Evolutionary conservation across 2,113 vertebrate species (phyloP).

Genomic region (Craseonycteris thonglongyai): DNA sequence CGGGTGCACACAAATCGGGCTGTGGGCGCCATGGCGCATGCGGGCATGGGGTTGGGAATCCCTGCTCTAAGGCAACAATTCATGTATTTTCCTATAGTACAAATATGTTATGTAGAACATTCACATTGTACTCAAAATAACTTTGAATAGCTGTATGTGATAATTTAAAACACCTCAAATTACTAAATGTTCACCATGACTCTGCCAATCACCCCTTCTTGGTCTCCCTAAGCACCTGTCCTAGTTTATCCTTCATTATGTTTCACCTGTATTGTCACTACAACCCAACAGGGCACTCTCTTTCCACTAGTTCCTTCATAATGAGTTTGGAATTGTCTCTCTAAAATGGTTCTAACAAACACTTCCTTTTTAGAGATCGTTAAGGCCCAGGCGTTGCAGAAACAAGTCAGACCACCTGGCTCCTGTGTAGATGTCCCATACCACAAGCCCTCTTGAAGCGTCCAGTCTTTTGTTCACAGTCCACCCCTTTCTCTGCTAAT

Average conservation of each 20-base stretch:
- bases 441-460: background rate
- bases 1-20: too few species aligned
- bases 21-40: too few species aligned
- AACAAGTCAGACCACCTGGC: background rate
- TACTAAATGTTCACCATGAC: background rate
- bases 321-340: background rate
- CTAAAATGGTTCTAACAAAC: background rate
- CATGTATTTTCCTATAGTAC: background rate
- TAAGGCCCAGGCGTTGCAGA: background rate
- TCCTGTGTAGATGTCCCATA: background rate
- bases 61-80: too few species aligned
- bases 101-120: background rate
- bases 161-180: background rate
- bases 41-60: too few species aligned
- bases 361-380: background rate
- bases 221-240: background rate
- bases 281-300: accelerated
- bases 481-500: background rate
- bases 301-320: background rate
- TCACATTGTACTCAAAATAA: background rate
- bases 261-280: background rate
- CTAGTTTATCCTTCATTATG: too few species aligned
- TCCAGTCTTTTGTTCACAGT: background rate
- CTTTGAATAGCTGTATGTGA: background rate
- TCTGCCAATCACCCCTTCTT: background rate